These are phyloP conservation scores for Heteromurus nitidus DNA, from an alignment of 2,888 invertebrate genomes.

Conservation along the genomic window DNA sequence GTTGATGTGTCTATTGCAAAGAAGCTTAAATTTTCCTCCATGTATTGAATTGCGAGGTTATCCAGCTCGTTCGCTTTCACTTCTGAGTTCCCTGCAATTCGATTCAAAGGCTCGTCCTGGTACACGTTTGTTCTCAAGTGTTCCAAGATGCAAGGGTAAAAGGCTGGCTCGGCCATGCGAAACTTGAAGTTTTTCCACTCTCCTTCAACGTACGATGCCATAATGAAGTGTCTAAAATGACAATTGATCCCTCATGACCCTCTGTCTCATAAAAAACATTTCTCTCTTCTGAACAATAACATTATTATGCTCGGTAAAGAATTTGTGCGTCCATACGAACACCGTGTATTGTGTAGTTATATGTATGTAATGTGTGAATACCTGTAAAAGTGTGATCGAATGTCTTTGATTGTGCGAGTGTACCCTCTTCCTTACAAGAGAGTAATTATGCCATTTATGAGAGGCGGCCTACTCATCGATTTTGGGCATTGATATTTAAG, in stretches of 20 bases:
- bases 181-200: conserved; percentile 70
- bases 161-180: conserved; percentile 57
- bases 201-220: conserved; percentile 65
- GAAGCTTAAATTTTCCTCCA: conserved; percentile 68
- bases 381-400: too few relatives aligned
- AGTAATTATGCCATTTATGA: too few relatives aligned
- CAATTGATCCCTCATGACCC: conserved; percentile 1
- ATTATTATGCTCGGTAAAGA: too few relatives aligned
- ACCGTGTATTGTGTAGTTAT: too few relatives aligned
- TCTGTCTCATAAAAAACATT: too few relatives aligned
- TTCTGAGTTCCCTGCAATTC: conserved; percentile 64
- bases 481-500: too few relatives aligned
- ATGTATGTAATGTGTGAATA: too few relatives aligned
- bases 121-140: conserved; percentile 67
- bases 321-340: too few relatives aligned
- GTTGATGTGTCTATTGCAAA: conserved; percentile 63
- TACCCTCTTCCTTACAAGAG: too few relatives aligned
- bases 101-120: conserved; percentile 67
- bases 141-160: conserved; percentile 59
- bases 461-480: too few relatives aligned
- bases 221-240: conserved; percentile 18
- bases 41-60: conserved; percentile 44
- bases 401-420: too few relatives aligned
- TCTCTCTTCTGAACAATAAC: too few relatives aligned
- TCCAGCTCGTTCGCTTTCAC: conserved; percentile 66